Conservation (phyloP, 2,113 vertebrate genomes). For the Lophius piscatorius region DNA sequence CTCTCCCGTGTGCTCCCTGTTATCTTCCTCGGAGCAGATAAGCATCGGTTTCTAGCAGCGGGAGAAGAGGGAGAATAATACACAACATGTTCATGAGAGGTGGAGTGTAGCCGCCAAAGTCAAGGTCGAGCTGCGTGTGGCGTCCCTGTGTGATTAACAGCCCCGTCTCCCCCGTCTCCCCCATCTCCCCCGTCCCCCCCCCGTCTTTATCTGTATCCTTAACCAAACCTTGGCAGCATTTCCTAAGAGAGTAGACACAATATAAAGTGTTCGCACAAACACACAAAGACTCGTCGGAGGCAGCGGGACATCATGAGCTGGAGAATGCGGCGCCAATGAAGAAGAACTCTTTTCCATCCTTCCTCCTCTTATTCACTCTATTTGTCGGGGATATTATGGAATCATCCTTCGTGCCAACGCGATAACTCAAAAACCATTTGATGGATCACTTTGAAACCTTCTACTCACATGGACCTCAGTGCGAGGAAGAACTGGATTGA, state of each 20-base stretch:
- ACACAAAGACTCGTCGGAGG: conserved; percentile 31
- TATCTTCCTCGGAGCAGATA: conserved; percentile 67
- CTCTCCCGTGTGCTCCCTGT: conserved; percentile 30
- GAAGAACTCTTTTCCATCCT: conserved; percentile 26
- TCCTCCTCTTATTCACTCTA: too few species aligned
- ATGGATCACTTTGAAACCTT: too few species aligned
- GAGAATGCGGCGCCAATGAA: conserved; percentile 63
- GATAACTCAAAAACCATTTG: too few species aligned
- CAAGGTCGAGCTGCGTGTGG: conserved; percentile 65
- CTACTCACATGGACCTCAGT: too few species aligned
- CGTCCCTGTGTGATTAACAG: conserved; percentile 64
- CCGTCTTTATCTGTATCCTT: conserved; percentile 73
- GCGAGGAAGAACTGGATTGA: too few species aligned
- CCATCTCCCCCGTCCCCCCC: conserved; percentile 65
- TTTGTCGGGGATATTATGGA: too few species aligned
- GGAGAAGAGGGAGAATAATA: conserved; percentile 55
- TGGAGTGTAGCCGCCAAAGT: conserved; percentile 55
- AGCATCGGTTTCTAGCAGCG: conserved; percentile 56
- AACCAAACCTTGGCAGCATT: conserved; percentile 68
- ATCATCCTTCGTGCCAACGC: too few species aligned
- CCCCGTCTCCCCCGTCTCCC: conserved; percentile 65
- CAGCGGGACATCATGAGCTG: conserved; percentile 57
- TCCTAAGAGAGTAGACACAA: conserved; percentile 59
- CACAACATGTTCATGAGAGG: conserved; percentile 63
- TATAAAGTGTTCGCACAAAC: conserved; percentile 51